Conservation (phyloP, 2,113 vertebrate genomes). For the Gavialis gangeticus region DNA sequence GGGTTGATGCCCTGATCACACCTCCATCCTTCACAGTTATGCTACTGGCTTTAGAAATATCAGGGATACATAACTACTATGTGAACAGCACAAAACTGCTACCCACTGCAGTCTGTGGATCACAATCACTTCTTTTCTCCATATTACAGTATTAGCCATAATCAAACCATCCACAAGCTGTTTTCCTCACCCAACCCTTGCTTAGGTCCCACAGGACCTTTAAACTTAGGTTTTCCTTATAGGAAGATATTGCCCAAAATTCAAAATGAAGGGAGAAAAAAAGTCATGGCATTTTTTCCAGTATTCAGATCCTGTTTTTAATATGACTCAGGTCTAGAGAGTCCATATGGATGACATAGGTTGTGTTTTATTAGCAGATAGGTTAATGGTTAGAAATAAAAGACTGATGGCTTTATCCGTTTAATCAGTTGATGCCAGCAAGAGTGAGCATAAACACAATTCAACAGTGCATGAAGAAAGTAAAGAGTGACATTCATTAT, state of each 20-base stretch:
- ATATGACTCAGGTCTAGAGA: slow-evolving; percentile 73
- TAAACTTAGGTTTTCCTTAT: neutral
- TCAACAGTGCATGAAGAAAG: slow-evolving; percentile 50
- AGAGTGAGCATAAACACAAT: slow-evolving; percentile 65
- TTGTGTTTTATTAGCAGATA: slow-evolving; percentile 74
- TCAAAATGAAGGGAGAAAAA: slow-evolving; percentile 50
- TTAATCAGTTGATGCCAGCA: slow-evolving; percentile 63
- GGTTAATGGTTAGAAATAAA: slow-evolving; percentile 78
- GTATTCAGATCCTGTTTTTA: slow-evolving; percentile 65
- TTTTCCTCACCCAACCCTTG: neutral
- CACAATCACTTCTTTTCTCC: neutral
- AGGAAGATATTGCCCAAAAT: slow-evolving; percentile 12
- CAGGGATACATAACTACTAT: neutral
- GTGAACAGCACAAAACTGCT: neutral
- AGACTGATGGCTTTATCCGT: slow-evolving; percentile 75
- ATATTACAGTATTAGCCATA: neutral
- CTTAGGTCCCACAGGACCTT: neutral
- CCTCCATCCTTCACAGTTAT: too few species aligned
- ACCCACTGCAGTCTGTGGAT: neutral
- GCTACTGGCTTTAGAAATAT: too few species aligned
- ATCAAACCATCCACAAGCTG: neutral
- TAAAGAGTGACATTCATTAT: slow-evolving; percentile 44
- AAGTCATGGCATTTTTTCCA: slow-evolving; percentile 69
- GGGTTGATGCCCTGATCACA: too few species aligned
- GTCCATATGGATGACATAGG: slow-evolving; percentile 50